Evolutionary conservation across 1,140 invertebrate species (phyloP).

Genomic region (Drosophila ananassae): DNA sequence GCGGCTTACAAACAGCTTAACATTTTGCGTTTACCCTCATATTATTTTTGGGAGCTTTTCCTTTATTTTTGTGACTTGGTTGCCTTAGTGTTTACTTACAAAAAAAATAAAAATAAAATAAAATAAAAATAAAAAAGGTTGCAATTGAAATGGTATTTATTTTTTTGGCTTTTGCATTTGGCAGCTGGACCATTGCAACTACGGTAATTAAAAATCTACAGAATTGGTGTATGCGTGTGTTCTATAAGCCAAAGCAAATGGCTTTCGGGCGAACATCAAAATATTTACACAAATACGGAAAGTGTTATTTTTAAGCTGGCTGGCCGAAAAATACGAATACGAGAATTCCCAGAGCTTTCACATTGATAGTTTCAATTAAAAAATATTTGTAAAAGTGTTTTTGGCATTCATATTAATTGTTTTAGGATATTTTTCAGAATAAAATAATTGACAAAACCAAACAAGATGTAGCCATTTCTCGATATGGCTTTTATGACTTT

Average conservation of each 20-base stretch:
- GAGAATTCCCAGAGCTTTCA: background rate
- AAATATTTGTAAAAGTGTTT: conserved; percentile 2
- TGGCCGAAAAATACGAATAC: no score
- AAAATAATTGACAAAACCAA: background rate
- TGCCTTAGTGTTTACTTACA: conserved; percentile 24
- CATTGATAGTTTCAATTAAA: background rate
- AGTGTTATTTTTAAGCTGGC: conserved; percentile 18
- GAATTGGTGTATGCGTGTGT: background rate
- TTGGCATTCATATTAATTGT: background rate
- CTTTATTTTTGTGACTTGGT: conserved; percentile 9
- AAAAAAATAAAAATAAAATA: background rate
- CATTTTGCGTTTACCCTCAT: conserved; percentile 49
- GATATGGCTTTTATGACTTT: no score
- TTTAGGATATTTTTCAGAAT: background rate
- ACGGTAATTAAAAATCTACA: conserved; percentile 60
- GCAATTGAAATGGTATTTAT: conserved; percentile 31
- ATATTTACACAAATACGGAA: conserved; percentile 44
- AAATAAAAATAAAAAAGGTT: conserved; percentile 25
- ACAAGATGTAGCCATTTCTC: no score
- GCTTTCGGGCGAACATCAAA: conserved; percentile 10
- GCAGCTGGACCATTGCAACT: conserved; percentile 25
- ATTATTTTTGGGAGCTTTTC: conserved; percentile 48
- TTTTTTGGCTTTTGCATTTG: conserved; percentile 44
- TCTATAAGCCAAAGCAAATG: conserved; percentile 22
- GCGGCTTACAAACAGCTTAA: conserved; percentile 79